Base-by-base conservation (phyloP, 1,140 invertebrate genomes). In the Ceratina japonica region DNA sequence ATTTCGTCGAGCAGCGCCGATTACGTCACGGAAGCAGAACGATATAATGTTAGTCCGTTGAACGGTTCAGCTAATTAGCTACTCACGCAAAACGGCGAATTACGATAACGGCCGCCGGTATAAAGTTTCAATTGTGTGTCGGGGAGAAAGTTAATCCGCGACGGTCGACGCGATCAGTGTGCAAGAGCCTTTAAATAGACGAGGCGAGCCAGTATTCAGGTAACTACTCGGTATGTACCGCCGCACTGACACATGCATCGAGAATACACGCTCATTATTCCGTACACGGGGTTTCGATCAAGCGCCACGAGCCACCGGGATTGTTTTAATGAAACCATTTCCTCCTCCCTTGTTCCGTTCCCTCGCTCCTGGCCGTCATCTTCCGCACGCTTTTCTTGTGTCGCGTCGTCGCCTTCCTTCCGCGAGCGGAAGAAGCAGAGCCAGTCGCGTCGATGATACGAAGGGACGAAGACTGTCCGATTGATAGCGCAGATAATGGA, bases 241-340 rank as follows among this genome's bases (percentile, higher is more conserved):
- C 58, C 52, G 27, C 49, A 77, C 75, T 0, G 1, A 13, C 75
- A 72, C 75, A 72, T 44, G 16, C 58, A 62, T 16, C 59, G 27
- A n/a, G 58, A 74, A 85, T 86, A 79, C 75, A 85, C 81, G 82
- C 85, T 87, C 87, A 84, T 88, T 88, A 88, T 86, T 88, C 86
- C 70, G 79, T 86, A 87, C 83, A 87, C 81, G 83, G 77, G 80
- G 80, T 88, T 88, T 87, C 83, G 87, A 87, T 88, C 85, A 84
- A 79, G 75, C 82, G 80, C 73, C 72, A 75, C 78, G 74, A 81
- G 79, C 73, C 84, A 84, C 75, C 83, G 75, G 83, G 85, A 87
- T 88, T 88, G 86, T 87, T 87, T 88, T 88, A 88, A 88, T 81
- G 86, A 88, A 88, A 87, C 85, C 86, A 88, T 88, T 88, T 88